Conservation (phyloP, 2,888 invertebrate genomes). For the Andrena minutula region DNA sequence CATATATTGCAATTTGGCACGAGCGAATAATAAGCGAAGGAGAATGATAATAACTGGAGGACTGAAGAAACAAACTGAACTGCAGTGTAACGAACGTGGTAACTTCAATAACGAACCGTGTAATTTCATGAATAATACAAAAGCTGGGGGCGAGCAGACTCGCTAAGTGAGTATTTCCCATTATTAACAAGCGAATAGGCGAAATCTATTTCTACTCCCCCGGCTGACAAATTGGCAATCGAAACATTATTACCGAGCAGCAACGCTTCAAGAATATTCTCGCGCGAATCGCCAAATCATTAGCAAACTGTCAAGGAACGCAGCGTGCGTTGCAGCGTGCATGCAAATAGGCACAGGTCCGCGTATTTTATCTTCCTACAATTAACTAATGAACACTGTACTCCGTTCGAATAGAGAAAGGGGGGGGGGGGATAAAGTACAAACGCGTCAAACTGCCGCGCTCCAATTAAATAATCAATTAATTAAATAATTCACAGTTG, state of each 20-base stretch:
- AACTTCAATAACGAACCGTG: conserved; percentile 32
- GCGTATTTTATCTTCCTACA: conserved; percentile 8
- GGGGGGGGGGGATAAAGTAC: neutral
- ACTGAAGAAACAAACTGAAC: conserved; percentile 7
- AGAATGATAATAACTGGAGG: conserved; percentile 1
- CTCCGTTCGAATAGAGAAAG: neutral
- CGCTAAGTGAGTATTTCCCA: conserved; percentile 30
- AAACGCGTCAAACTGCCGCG: neutral
- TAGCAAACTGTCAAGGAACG: conserved; percentile 40
- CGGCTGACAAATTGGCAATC: conserved; percentile 32
- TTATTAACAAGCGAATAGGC: conserved; percentile 52
- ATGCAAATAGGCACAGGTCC: conserved; percentile 1
- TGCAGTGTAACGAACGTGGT: conserved; percentile 42
- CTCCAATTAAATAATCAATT: neutral
- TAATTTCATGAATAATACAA: conserved; percentile 59
- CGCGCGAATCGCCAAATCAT: conserved; percentile 38
- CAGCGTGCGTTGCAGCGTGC: neutral
- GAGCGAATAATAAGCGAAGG: neutral
- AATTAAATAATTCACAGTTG: too few relatives aligned
- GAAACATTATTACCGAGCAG: conserved; percentile 31
- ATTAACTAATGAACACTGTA: conserved; percentile 40
- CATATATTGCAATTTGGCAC: neutral
- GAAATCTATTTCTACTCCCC: conserved; percentile 14
- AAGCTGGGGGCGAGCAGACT: conserved; percentile 9
- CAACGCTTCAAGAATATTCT: conserved; percentile 40